Evolutionary conservation across 2,888 invertebrate genomes (phyloP), one percentile per base, ranked within the genome.

Genomic region (Malthinus flaveolus): DNA sequence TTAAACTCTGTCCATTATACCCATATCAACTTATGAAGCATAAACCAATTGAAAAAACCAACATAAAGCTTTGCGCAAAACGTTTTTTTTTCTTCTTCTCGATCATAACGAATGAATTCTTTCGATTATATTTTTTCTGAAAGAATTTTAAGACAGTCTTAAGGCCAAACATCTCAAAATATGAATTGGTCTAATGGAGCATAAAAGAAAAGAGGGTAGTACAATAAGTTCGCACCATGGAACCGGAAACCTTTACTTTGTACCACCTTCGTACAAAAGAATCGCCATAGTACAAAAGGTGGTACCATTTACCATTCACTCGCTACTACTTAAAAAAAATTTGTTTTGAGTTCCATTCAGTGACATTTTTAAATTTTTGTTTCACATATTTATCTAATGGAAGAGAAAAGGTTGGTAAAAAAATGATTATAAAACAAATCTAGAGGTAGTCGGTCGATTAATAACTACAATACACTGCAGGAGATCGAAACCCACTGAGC

Each of bases 371-470:
- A 13, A 42, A 13, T 42, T 42, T 42, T 42, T 23, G 23, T 15
- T 42, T 13, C 23, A 42, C 39, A 13, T 37, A 37, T 13, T 13
- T 37, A 37, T 15, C 39, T 13, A 9, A 23, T n/a, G 23, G 39
- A n/a, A n/a, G n/a, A n/a, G 23, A 23, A 23, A 23, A 23, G 12
- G 12, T 42, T 42, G 39, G 39, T 12, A n/a, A 32, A 46, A 33
- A 47, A 45, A 42, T 58, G 15, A 34, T 53, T 54, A 49, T 51
- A 52, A 60, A 59, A 63, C 64, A 62, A 61, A 64, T 64, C 61
- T 13, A 60, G 58, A 62, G 66, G 66, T 66, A 66, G 66, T 67
- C 68, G 63, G 66, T 68, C 68, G 63, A 68, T 68, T 68, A 68
- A 68, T 68, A 68, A 68, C 64, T 67, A 67, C 66, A 66, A 64